Percentiles rank a stretch among this genome's conserved stretches.
Evolutionary conservation across 2,888 invertebrate genomes (phyloP).

Genomic region (Gastrophysa polygoni): DNA sequence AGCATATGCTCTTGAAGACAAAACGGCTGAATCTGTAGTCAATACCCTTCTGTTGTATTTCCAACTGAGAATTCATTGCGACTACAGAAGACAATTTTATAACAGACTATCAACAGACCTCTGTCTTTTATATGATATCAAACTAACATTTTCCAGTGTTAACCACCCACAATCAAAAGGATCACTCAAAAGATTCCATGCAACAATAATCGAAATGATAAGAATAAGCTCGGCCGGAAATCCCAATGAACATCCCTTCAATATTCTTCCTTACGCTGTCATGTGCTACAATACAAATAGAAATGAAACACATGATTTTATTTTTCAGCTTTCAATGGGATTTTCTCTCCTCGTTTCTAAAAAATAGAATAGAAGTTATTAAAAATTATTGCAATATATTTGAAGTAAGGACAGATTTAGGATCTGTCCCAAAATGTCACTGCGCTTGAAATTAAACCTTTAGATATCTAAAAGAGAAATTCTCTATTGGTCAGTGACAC

Average conservation of each 20-base stretch:
- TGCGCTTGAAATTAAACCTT: no score
- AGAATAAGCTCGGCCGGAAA: conserved; percentile 5
- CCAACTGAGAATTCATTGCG: not conserved
- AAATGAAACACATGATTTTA: conserved; percentile 18
- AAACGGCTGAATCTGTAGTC: not conserved
- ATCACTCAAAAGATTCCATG: conserved; percentile 21
- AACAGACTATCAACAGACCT: conserved; percentile 6
- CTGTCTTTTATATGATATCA: conserved; percentile 13
- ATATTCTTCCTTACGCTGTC: conserved; percentile 19
- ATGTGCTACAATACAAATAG: conserved; percentile 24
- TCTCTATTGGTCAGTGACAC: no score
- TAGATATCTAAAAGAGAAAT: no score
- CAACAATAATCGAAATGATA: conserved; percentile 29
- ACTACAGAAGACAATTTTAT: not conserved
- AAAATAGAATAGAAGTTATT: no score
- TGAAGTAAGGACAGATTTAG: no score
- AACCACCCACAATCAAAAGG: conserved; percentile 21
- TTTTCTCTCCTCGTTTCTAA: no score
- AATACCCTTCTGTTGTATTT: conserved; percentile 8
- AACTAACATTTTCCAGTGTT: conserved; percentile 19
- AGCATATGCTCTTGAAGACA: not conserved
- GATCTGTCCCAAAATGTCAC: no score
- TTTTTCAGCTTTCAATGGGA: no score
- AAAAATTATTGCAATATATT: no score
- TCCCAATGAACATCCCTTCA: conserved; percentile 23